phyloP scores from a whole-genome alignment of 2,797 vertebrate genomes.

The Cuculus canorus region DNA sequence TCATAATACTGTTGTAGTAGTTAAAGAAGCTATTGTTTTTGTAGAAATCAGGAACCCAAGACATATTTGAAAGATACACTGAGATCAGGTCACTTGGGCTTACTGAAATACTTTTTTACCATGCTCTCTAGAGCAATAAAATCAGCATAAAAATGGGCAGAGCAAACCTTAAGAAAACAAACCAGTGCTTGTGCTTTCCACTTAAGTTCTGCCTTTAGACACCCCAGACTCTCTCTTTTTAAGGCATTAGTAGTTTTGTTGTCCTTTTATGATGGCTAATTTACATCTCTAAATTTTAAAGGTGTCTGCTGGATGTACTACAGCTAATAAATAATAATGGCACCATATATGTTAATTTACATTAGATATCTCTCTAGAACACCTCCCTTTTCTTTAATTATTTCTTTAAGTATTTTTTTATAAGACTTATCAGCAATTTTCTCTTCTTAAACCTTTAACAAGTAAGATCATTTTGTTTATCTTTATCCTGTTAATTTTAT shows the following conservation, averaged over 20 bases:
- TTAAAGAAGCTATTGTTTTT: not conserved
- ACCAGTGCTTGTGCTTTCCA: not conserved
- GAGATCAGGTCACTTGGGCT: not conserved
- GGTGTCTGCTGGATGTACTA: not conserved
- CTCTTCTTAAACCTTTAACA: not conserved
- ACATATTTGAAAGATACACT: not conserved
- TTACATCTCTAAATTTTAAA: not conserved
- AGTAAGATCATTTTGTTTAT: not conserved
- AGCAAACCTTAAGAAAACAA: not conserved
- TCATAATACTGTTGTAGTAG: not conserved
- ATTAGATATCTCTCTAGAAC: not conserved
- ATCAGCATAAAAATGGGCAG: not conserved
- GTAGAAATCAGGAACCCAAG: not conserved
- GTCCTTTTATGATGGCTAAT: not conserved
- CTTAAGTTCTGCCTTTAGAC: not conserved
- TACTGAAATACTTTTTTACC: not conserved
- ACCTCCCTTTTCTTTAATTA: not conserved
- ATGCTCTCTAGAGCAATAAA: not conserved
- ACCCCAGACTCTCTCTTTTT: not conserved
- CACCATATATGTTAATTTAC: not conserved
- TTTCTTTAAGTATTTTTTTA: no score
- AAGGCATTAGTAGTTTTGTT: not conserved
- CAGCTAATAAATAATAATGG: not conserved
- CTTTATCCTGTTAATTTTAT: not conserved
- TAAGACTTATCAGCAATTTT: not conserved